These are phyloP conservation scores for Symphodus melops DNA, from an alignment of 2,113 vertebrate genomes.

Conservation along the genomic window DNA sequence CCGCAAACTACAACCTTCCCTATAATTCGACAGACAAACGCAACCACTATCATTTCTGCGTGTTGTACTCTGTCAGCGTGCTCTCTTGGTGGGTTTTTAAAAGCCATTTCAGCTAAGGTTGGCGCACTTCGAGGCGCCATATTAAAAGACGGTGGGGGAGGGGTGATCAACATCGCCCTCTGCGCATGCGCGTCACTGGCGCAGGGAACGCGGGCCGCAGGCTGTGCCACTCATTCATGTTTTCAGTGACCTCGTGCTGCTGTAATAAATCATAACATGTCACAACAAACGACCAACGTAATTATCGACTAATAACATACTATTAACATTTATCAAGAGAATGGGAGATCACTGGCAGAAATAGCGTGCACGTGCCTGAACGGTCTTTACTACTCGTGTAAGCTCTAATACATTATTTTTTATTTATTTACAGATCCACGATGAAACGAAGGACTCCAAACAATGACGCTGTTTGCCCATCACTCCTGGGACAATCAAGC, in stretches of 20 bases:
- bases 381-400: background rate
- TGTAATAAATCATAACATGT: conserved; percentile 44
- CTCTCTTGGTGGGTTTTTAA: conserved; percentile 7
- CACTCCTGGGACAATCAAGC: conserved; percentile 1
- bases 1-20: background rate
- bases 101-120: conserved; percentile 72
- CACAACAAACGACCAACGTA: too few relatives aligned
- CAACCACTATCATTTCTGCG: background rate
- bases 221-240: conserved; percentile 80
- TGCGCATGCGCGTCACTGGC: conserved; percentile 84
- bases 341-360: background rate
- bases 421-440: conserved; percentile 25
- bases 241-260: conserved; percentile 74
- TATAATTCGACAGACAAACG: background rate
- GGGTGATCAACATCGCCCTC: conserved; percentile 76
- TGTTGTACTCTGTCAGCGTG: background rate
- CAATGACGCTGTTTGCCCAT: conserved; percentile 5
- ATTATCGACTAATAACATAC: background rate
- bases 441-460: background rate
- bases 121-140: conserved; percentile 89
- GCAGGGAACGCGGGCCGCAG: conserved; percentile 85
- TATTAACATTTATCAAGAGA: too few relatives aligned
- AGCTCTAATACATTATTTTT: background rate
- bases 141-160: conserved; percentile 87
- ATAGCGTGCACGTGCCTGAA: background rate